A percentile compares a stretch with the other conserved stretches of the same genome.
Evolutionary conservation across 2,113 vertebrate genomes (phyloP).

Genomic region (Vulpes lagopus): DNA sequence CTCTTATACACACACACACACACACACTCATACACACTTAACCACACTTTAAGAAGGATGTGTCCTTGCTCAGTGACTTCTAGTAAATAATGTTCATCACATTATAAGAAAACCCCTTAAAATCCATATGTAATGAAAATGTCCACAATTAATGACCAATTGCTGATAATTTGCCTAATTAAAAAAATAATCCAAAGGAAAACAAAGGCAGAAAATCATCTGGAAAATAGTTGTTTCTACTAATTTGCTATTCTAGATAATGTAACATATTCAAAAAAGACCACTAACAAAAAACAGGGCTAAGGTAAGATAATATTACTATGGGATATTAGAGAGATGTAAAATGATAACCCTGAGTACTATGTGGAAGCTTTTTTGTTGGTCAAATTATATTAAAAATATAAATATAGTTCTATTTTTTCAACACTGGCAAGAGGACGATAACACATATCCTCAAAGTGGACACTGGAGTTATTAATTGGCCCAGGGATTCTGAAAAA

Average conservation of each 20-base stretch:
- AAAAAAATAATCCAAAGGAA: constrained; percentile 28
- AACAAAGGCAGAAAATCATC: not conserved
- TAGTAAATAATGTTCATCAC: not conserved
- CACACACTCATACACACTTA: not conserved
- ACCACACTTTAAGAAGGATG: not conserved
- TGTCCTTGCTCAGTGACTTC: not conserved
- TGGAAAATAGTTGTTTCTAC: not conserved
- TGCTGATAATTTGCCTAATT: not conserved
- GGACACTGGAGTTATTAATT: not conserved
- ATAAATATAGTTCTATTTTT: not conserved
- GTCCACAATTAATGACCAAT: not conserved
- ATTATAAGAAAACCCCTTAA: not conserved
- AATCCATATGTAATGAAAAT: not conserved
- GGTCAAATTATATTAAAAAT: not conserved
- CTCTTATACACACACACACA: not conserved
- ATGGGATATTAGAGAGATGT: not conserved
- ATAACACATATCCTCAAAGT: not conserved
- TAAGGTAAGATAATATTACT: not conserved
- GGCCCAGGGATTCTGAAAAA: not conserved
- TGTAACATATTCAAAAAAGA: not conserved
- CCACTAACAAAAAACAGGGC: not conserved
- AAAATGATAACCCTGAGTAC: not conserved
- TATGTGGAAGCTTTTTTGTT: not conserved
- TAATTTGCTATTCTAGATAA: constrained; percentile 8
- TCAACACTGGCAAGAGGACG: not conserved